Evolutionary conservation across 2,888 invertebrate genomes (phyloP), one percentile per base, ranked within the genome.

Genomic region (Alloplasta piceator): DNA sequence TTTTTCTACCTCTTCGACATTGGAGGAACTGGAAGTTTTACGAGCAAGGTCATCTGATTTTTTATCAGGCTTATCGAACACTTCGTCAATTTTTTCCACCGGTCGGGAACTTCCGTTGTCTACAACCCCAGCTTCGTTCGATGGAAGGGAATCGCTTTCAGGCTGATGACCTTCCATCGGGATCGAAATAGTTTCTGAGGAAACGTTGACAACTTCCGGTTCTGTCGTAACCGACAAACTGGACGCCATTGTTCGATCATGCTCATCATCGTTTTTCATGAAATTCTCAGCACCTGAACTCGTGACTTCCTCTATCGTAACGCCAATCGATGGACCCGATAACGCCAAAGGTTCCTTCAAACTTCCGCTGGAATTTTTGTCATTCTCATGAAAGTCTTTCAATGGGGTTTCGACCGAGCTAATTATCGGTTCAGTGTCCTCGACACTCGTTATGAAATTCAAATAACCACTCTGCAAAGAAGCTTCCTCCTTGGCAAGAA

Each of bases 271-370:
- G 9, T 43, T 38, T 68, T 74, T 63, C 39, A 74, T 43, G 12
- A 58, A 58, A 60, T 68, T 50, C 12, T 80, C 79, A 4, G 67
- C 71, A n/a, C 64, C 78, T 5, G 80, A 77, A 63, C 82, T 82
- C 46, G 86, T 85, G n/a, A 91, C 82, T 67, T 91, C 91, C 70
- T 92, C 91, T 76, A 91, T 91, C 7, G 90, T 74, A 4, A 90
- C 74, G n/a, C 89, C 86, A 10, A 81, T 83, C 6, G 87, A 82
- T 12, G 79, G 75, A 4, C 79, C 84, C 12, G 87, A 82, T 10
- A 86, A 48, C 1, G 87, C 87, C 38, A 87, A 46, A 5, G 87
- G 86, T 70, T 89, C 87, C 41, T 84, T 80, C n/a, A 82, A 12
- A 67, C 85, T 78, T 63, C 78, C 81, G 14, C 36, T 67, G 52